These are phyloP conservation scores for Vulpes ferrilata DNA, from an alignment of 2,113 vertebrate species.

Conservation along the genomic window DNA sequence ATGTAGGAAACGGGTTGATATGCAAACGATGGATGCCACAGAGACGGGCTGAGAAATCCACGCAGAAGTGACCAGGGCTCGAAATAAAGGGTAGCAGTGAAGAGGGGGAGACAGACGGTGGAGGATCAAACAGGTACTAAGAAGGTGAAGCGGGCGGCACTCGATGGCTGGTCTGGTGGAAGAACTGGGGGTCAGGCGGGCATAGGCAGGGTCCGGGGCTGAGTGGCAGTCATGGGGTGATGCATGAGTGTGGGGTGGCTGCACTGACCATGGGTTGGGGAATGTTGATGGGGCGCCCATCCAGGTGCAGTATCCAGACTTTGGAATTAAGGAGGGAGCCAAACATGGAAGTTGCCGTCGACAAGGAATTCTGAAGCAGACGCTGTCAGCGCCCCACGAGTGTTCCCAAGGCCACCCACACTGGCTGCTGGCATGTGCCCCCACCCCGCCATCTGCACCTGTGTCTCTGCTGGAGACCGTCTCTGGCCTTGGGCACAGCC, in stretches of 20 bases:
- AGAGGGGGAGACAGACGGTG: not conserved
- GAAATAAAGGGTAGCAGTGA: not conserved
- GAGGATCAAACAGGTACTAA: not conserved
- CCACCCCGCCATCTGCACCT: not conserved
- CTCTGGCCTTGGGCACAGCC: not conserved
- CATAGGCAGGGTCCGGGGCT: not conserved
- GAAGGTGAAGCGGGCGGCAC: not conserved
- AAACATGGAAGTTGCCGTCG: not conserved
- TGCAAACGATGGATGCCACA: not conserved
- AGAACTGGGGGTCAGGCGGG: fast-evolving
- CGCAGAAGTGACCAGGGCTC: not conserved
- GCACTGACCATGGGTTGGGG: not conserved
- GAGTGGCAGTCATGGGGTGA: too few relatives aligned
- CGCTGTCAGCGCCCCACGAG: fast-evolving
- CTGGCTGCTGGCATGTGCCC: fast-evolving
- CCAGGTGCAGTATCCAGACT: not conserved
- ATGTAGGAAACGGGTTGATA: not conserved
- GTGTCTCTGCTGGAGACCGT: not conserved
- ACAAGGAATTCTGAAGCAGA: fast-evolving
- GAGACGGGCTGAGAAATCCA: not conserved
- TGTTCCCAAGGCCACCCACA: not conserved
- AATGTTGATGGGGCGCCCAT: not conserved
- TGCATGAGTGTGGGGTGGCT: not conserved
- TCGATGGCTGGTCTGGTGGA: not conserved
- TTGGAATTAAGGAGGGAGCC: not conserved